Conservation (phyloP, 1,140 invertebrate species). For the Procambarus clarkii region DNA sequence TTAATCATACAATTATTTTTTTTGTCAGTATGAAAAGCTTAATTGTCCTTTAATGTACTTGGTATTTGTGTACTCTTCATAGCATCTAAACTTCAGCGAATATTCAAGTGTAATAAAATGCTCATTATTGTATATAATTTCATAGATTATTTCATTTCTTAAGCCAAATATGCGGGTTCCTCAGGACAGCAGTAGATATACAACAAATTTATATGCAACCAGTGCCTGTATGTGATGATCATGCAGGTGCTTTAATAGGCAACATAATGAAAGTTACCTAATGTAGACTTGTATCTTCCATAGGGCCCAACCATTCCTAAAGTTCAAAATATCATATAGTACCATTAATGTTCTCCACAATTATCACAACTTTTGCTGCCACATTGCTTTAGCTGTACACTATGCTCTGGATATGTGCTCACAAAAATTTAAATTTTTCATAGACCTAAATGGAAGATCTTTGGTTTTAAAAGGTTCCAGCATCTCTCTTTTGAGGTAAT, state of each 20-base stretch:
- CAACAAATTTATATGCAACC: background rate
- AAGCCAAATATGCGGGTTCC: background rate
- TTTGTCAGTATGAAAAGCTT: no score
- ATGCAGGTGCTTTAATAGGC: background rate
- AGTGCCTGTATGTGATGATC: background rate
- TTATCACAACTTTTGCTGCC: background rate
- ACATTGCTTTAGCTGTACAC: background rate
- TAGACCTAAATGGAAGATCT: no score
- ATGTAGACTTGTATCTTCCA: background rate
- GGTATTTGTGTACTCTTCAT: no score
- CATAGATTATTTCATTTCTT: background rate
- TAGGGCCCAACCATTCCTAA: background rate
- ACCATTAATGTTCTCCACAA: background rate
- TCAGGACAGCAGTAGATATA: background rate
- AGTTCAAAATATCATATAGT: constrained; percentile 7
- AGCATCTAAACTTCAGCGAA: no score
- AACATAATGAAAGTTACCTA: background rate
- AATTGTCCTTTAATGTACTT: no score
- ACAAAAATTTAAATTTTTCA: background rate
- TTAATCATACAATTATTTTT: no score
- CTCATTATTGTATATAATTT: constrained; percentile 1
- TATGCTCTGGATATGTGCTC: background rate
- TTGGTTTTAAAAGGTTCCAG: no score
- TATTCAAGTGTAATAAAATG: no score
- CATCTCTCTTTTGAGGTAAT: no score